These are phyloP conservation scores for Cryptophagus acutangulus DNA, from an alignment of 2,888 invertebrate genomes.

Conservation along the genomic window DNA sequence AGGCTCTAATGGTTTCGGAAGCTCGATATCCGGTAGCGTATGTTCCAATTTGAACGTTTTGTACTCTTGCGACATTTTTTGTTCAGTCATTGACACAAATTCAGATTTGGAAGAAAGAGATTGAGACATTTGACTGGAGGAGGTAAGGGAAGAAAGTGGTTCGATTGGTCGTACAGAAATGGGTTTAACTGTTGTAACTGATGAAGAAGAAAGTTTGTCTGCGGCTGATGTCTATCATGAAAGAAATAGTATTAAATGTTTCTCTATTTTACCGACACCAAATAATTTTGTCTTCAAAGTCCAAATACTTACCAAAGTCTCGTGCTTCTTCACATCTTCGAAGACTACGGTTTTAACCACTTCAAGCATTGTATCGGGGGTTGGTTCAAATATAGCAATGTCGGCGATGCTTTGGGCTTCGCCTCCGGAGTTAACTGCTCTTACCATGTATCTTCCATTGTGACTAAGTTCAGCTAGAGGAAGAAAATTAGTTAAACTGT, in stretches of 20 bases:
- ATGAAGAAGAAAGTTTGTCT: constrained; percentile 37
- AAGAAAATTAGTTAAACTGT: constrained; percentile 3
- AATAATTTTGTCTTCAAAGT: constrained; percentile 4
- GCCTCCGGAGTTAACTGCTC: constrained; percentile 70
- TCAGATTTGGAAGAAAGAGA: constrained; percentile 36
- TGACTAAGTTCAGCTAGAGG: constrained; percentile 57
- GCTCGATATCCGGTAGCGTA: constrained; percentile 38
- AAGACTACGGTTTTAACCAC: constrained; percentile 63
- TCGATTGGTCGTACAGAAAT: constrained; percentile 28
- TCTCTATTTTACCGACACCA: constrained; percentile 2
- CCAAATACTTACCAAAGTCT: constrained; percentile 48
- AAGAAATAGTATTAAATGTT: constrained; percentile 20
- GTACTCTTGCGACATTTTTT: constrained; percentile 41
- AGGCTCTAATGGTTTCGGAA: constrained; percentile 32
- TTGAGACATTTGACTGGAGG: constrained; percentile 33
- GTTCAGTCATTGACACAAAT: constrained; percentile 40
- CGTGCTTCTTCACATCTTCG: constrained; percentile 52
- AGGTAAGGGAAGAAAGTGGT: constrained; percentile 23
- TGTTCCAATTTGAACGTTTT: constrained; percentile 43
- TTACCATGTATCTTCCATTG: constrained; percentile 72
- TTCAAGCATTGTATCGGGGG: constrained; percentile 63
- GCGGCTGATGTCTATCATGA: constrained; percentile 36
- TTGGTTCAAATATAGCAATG: constrained; percentile 66
- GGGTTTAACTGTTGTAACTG: constrained; percentile 28
- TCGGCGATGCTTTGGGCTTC: constrained; percentile 79